These are phyloP conservation scores for Branchellion lobata DNA, from an alignment of 2,888 invertebrate genomes.

Conservation along the genomic window DNA sequence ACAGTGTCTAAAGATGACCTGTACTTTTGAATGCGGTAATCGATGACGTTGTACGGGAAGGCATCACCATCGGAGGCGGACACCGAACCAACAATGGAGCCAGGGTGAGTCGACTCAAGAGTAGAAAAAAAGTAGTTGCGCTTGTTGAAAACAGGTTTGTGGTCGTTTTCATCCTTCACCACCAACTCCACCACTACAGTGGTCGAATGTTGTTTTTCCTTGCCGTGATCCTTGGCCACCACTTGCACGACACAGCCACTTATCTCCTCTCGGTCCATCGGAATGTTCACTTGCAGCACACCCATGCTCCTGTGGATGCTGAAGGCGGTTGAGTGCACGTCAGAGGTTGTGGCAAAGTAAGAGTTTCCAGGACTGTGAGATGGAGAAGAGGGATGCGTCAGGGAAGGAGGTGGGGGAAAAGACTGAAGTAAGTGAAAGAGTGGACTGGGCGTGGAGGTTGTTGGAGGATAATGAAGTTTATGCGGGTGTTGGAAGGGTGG, in stretches of 20 bases:
- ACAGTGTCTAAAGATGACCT: background rate
- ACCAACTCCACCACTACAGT: slow-evolving; percentile 33
- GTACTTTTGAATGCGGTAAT: slow-evolving; percentile 24
- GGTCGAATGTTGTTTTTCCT: slow-evolving; percentile 12
- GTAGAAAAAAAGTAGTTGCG: slow-evolving; percentile 21
- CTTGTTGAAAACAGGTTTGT: slow-evolving; percentile 28
- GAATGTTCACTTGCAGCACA: slow-evolving; percentile 21
- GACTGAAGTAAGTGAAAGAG: background rate
- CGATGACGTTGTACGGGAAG: slow-evolving; percentile 20
- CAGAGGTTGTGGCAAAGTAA: background rate
- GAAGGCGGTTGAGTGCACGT: slow-evolving; percentile 15
- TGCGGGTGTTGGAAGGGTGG: too few species aligned
- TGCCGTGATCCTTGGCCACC: slow-evolving; percentile 46
- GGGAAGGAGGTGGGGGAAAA: too few species aligned
- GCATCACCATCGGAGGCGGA: slow-evolving; percentile 39
- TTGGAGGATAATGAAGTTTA: background rate
- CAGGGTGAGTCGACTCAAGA: slow-evolving; percentile 2
- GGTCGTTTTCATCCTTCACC: slow-evolving; percentile 44
- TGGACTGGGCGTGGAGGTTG: background rate
- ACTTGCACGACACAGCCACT: slow-evolving; percentile 24
- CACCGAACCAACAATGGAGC: slow-evolving; percentile 32
- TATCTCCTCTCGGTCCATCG: slow-evolving; percentile 46
- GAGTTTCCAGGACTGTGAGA: background rate
- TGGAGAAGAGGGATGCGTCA: too few species aligned
- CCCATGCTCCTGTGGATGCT: slow-evolving; percentile 40